Evolutionary conservation across 2,113 vertebrate genomes (phyloP).

Genomic region (Syngnathus typhle): DNA sequence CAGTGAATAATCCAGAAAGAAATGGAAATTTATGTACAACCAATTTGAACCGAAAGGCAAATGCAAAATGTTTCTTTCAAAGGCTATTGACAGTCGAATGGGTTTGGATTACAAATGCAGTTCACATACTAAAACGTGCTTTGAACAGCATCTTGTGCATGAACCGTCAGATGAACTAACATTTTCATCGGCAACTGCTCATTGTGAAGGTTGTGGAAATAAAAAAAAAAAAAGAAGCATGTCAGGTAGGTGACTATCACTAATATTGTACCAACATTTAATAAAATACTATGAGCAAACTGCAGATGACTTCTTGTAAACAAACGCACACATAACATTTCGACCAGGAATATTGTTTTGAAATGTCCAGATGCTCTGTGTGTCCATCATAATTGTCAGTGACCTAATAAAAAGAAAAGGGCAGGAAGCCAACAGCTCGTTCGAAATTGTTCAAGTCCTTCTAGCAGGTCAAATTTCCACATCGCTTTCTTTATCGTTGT

Average conservation of each 20-base stretch:
- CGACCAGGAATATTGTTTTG: neutral
- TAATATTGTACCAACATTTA: neutral
- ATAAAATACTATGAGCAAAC: slow-evolving; percentile 7
- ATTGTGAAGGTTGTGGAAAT: neutral
- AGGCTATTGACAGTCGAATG: neutral
- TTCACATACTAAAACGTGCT: neutral
- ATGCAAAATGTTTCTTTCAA: neutral
- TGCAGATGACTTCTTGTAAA: neutral
- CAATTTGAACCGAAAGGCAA: neutral
- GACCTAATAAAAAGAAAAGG: neutral
- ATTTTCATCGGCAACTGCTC: neutral
- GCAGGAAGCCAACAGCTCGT: neutral
- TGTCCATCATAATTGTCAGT: slow-evolving; percentile 1
- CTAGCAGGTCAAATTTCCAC: slow-evolving; percentile 83
- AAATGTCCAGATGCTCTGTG: neutral
- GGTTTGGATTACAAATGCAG: neutral
- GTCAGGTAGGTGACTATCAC: neutral
- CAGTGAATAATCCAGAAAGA: neutral
- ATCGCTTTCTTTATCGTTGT: slow-evolving; percentile 97
- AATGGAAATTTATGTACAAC: neutral
- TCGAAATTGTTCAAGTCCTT: neutral
- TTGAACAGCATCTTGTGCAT: neutral
- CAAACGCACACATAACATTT: neutral
- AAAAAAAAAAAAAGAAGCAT: neutral
- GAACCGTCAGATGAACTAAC: neutral